Percentiles rank a stretch among this genome's conserved stretches.
These are phyloP conservation scores for Anguilla megastoma DNA, from an alignment of 2,797 vertebrate species.

Conservation along the genomic window DNA sequence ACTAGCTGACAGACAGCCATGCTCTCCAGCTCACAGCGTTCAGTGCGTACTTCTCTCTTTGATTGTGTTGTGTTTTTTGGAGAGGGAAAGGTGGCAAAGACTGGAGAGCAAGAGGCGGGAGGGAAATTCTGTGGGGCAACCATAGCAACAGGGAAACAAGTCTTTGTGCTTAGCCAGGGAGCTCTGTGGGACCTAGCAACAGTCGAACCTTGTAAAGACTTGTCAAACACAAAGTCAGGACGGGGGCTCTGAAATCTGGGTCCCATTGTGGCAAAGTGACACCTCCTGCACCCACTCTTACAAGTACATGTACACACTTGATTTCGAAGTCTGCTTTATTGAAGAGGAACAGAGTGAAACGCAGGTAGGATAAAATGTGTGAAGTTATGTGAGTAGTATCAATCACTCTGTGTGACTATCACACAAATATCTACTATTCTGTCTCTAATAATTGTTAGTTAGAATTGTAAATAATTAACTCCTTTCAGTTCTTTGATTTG, in stretches of 20 bases:
- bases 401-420: not conserved
- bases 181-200: conserved; percentile 62
- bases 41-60: conserved; percentile 18
- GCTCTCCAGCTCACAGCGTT: not conserved
- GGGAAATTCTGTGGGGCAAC: conserved; percentile 57
- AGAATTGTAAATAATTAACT: not conserved
- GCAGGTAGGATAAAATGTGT: conserved; percentile 38
- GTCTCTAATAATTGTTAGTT: not conserved
- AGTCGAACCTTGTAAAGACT: conserved; percentile 19
- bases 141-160: conserved; percentile 72
- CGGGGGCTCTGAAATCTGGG: conserved; percentile 7
- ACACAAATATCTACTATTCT: not conserved
- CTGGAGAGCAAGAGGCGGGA: conserved; percentile 35
- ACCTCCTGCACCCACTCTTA: not conserved
- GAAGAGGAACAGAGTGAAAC: conserved; percentile 28
- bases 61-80: conserved; percentile 42
- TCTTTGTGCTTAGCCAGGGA: conserved; percentile 43
- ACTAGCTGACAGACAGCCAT: not conserved
- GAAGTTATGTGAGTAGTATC: not conserved
- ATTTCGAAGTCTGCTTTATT: not conserved
- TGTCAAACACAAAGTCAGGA: conserved; percentile 20
- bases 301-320: not conserved
- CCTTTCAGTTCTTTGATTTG: not conserved
- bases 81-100: conserved; percentile 45
- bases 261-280: not conserved